A percentile compares a stretch with the other conserved stretches of the same genome.
phyloP scores from a whole-genome alignment of 2,797 vertebrate species.

The Mycteria americana region DNA sequence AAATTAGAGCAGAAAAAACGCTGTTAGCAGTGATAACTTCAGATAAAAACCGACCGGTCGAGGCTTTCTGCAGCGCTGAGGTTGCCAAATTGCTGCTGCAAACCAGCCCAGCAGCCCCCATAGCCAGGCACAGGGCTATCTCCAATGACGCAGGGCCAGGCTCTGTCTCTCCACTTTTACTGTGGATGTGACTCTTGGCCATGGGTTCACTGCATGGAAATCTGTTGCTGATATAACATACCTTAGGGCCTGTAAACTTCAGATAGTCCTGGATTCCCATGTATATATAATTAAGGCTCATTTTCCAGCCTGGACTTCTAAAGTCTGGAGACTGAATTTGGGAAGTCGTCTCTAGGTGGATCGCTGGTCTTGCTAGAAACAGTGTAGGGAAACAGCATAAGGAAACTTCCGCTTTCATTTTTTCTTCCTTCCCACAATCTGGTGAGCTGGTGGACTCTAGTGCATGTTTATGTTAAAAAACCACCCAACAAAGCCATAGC shows the following conservation, averaged over 20 bases:
- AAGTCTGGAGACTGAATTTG: not conserved
- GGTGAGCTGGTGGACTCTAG: not conserved
- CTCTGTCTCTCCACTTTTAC: not conserved
- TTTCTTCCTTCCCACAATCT: not conserved
- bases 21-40: not conserved
- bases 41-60: not conserved
- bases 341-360: not conserved
- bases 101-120: not conserved
- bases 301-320: not conserved
- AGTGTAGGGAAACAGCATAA: not conserved
- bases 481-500: not conserved
- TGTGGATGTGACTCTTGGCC: not conserved
- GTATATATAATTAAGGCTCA: not conserved
- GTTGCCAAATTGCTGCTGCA: not conserved
- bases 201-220: not conserved
- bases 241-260: not conserved
- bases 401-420: not conserved
- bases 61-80: not conserved
- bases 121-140: not conserved
- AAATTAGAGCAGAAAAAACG: not conserved
- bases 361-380: not conserved
- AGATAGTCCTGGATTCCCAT: not conserved
- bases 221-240: not conserved
- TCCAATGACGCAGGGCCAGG: fast-evolving
- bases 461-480: not conserved